Percentiles rank a stretch among this genome's conserved stretches.
phyloP scores from a whole-genome alignment of 2,797 vertebrate genomes.

The Peromyscus aztecus region DNA sequence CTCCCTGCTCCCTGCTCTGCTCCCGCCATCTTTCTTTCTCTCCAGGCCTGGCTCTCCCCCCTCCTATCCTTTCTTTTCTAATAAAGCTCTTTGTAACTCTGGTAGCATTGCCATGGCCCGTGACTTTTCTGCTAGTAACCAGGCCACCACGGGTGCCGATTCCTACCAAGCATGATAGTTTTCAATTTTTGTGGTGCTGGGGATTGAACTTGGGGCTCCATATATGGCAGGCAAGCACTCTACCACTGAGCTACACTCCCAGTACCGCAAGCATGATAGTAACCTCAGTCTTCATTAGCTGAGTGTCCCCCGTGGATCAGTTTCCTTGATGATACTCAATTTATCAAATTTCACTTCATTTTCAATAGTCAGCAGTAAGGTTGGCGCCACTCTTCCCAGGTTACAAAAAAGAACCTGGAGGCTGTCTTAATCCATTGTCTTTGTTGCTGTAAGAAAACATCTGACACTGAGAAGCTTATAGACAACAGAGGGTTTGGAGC shows the following conservation, averaged over 20 bases:
- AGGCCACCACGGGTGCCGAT: too few relatives aligned
- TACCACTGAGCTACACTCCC: background rate
- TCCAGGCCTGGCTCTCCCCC: too few relatives aligned
- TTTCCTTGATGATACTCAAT: background rate
- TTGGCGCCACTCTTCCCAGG: background rate
- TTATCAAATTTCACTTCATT: background rate
- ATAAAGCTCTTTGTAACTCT: too few relatives aligned
- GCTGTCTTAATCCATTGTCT: background rate
- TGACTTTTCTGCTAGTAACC: too few relatives aligned
- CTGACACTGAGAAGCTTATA: background rate
- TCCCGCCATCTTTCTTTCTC: too few relatives aligned
- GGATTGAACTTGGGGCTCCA: background rate
- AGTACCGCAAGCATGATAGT: background rate
- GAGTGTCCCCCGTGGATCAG: background rate
- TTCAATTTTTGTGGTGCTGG: background rate
- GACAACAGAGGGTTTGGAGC: background rate
- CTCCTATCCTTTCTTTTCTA: too few relatives aligned
- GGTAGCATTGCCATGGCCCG: too few relatives aligned
- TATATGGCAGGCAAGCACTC: background rate
- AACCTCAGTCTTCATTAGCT: background rate
- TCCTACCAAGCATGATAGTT: background rate
- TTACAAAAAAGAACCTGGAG: background rate
- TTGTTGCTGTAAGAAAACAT: background rate
- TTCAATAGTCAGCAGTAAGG: background rate
- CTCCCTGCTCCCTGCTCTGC: too few relatives aligned